A percentile compares a stretch with the other conserved stretches of the same genome.
These are phyloP conservation scores for Pyxicephalus adspersus DNA, from an alignment of 2,113 vertebrate genomes.

Conservation along the genomic window DNA sequence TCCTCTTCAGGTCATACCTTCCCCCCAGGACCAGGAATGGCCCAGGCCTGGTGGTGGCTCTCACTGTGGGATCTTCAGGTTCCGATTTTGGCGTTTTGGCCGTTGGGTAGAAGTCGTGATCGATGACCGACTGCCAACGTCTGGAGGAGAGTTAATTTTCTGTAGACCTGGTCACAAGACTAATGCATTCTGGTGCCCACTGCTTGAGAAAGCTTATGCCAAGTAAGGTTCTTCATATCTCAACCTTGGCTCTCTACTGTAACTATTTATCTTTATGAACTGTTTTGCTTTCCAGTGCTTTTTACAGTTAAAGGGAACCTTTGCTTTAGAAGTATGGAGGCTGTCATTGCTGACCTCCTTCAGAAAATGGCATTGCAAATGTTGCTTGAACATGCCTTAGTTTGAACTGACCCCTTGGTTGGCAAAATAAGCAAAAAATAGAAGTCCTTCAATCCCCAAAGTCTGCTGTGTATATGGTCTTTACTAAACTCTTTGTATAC, in stretches of 20 bases:
- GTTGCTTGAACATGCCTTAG: too few species aligned
- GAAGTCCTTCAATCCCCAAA: too few species aligned
- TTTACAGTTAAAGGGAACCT: too few species aligned
- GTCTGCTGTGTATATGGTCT: too few species aligned
- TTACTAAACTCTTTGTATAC: too few species aligned
- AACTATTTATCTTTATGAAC: background rate
- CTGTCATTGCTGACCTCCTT: too few species aligned
- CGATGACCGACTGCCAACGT: slow-evolving; percentile 76
- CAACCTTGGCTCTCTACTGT: background rate
- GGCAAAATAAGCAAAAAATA: too few species aligned
- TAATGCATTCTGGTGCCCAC: slow-evolving; percentile 79
- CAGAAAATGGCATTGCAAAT: too few species aligned
- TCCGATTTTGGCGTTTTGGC: slow-evolving; percentile 79
- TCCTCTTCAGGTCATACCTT: slow-evolving; percentile 75
- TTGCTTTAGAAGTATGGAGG: too few species aligned
- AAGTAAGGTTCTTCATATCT: slow-evolving; percentile 67
- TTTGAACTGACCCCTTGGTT: too few species aligned
- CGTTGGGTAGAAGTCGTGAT: slow-evolving; percentile 78
- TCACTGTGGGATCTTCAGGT: slow-evolving; percentile 80
- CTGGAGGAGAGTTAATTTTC: slow-evolving; percentile 76
- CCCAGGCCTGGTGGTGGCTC: slow-evolving; percentile 68
- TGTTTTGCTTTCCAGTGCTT: background rate
- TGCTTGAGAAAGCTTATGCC: slow-evolving; percentile 81
- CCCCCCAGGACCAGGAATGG: slow-evolving; percentile 78
- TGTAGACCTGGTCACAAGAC: slow-evolving; percentile 74